A percentile compares a stretch with the other conserved stretches of the same genome.
These are phyloP conservation scores for Phallusia fumigata DNA, from an alignment of 23 tunicate genomes.

Conservation along the genomic window DNA sequence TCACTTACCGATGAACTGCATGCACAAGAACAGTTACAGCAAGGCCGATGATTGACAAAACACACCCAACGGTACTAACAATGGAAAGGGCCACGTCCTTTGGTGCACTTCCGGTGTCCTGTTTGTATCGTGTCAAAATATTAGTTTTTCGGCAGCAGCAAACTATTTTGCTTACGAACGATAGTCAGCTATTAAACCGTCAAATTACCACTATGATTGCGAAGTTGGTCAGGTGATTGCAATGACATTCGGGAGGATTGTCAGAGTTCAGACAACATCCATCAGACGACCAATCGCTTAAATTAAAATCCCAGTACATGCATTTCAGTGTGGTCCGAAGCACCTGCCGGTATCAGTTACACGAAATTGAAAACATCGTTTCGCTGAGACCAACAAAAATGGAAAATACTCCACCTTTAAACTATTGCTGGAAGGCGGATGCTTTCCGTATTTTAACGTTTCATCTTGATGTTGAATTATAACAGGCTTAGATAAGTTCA, in stretches of 20 bases:
- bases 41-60: constrained; percentile 33
- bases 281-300: constrained; percentile 5
- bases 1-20: constrained; percentile 7
- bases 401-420: no score
- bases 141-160: no score
- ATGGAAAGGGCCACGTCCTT: constrained; percentile 26
- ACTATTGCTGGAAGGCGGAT: background rate
- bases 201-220: constrained; percentile 25
- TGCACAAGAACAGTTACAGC: constrained; percentile 21
- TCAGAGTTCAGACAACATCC: constrained; percentile 18
- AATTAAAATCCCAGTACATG: constrained; percentile 13
- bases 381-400: background rate
- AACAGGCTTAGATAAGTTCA: background rate
- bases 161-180: no score
- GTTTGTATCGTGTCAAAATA: background rate
- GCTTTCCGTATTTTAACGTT: background rate
- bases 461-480: background rate
- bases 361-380: background rate
- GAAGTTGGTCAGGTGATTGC: constrained; percentile 22
- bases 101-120: constrained; percentile 24
- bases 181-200: background rate
- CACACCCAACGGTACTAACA: constrained; percentile 32
- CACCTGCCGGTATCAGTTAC: background rate
- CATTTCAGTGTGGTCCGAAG: constrained; percentile 10
- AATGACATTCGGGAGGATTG: constrained; percentile 18